Base-by-base conservation (phyloP, 2,888 invertebrate species). In the Diachrysia chrysitis region DNA sequence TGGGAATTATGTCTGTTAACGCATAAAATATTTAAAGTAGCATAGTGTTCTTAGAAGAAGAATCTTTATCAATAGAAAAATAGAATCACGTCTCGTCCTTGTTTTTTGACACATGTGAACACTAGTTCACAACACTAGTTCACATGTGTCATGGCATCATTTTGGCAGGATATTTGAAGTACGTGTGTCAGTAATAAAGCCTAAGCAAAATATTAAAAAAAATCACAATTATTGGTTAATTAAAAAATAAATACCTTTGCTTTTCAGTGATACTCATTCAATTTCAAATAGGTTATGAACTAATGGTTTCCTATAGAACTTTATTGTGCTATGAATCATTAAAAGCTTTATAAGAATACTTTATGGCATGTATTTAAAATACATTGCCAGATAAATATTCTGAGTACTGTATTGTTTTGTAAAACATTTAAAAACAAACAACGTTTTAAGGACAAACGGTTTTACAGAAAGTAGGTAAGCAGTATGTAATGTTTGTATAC, bases 341-440 rank as follows among this genome's bases (percentile, higher is more conserved):
- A 37, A 37, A 37, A 37, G 16, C 16, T 16, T 14, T 16, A 7
- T 32, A 10, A 12, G 7, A 10, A 6, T 16, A 4, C 10, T 4
- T 14, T 16, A 37, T 14, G 0, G 9, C 35, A 16, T 37, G 14
- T 35, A 37, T 37, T 29, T 29, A 16, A 48, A 54, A 23, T 16
- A 2, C 5, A 54, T 25, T 64, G 21, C n/a, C 23, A 74, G 69
- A 57, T 57, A 76, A 68, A 78, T 66, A 75, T 76, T 66, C 29
- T 74, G 37, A 69, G 59, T 51, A 55, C 58, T 61, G 75, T 71
- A 80, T 76, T 71, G 71, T 69, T 67, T 73, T 77, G 80, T 75
- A 69, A 80, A 81, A 81, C 87, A 89, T 90, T 90, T 83, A 85
- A 81, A 91, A 87, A 86, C 90, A 88, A 87, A 85, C 85, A 89